phyloP scores from a whole-genome alignment of 2,113 vertebrate genomes.

The Eubucco bourcierii region DNA sequence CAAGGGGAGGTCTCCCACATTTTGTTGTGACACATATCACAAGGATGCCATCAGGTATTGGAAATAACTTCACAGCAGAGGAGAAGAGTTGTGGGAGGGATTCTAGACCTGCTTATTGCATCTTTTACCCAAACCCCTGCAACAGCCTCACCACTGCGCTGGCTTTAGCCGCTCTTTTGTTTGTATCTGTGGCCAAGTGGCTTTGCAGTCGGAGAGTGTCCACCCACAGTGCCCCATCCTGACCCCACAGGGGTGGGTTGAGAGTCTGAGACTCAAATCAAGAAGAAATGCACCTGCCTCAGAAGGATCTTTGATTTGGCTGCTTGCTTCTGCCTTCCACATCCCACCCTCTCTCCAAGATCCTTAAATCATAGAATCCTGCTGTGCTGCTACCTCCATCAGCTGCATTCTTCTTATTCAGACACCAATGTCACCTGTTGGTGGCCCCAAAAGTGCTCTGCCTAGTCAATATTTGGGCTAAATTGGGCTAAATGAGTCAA shows the following conservation, averaged over 20 bases:
- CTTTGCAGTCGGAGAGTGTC: background rate
- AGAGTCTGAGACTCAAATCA: background rate
- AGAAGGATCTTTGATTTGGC: background rate
- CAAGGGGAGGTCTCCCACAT: background rate
- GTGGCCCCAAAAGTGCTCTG: background rate
- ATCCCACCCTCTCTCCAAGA: background rate
- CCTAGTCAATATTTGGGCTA: background rate
- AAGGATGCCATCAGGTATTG: background rate
- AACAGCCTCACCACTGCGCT: background rate
- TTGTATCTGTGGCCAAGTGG: rapidly evolving
- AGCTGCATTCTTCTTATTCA: background rate
- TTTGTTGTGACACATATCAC: background rate
- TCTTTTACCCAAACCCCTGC: background rate
- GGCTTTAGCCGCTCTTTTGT: rapidly evolving
- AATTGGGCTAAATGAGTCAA: no score
- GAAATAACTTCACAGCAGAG: background rate
- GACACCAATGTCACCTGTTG: background rate
- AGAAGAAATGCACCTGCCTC: background rate
- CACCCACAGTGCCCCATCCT: background rate
- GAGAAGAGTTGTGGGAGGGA: background rate
- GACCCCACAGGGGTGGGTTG: background rate
- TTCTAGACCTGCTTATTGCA: background rate
- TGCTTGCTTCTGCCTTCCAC: background rate
- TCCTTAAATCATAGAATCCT: background rate
- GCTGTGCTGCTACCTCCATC: background rate